Base-by-base conservation (phyloP, 1,140 invertebrate genomes). In the Bombus difficillimus region DNA sequence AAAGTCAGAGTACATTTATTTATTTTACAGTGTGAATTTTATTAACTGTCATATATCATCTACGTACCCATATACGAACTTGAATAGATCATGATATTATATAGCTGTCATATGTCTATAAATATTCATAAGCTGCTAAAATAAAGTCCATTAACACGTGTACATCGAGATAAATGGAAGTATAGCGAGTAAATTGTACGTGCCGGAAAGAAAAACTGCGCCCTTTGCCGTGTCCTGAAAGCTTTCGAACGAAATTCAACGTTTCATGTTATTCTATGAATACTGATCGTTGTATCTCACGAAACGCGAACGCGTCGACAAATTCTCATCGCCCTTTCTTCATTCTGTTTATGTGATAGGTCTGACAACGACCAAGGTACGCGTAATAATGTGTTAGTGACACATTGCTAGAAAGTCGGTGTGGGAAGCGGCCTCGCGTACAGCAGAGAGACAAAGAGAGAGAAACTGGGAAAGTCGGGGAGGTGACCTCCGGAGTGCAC, bases 401-500 rank as follows among this genome's bases (percentile, higher is more conserved):
- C 41, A 59, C 37, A 41, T 41, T 43, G 34, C 74, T 25, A n/a
- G 64, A 32, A 78, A 69, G 64, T 83, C 62, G 43, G 69, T 34
- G 72, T 47, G 37, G 12, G n/a, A 34, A 53, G 71, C 12, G 25
- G 1, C 13, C 18, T 39, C 64, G 9, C n/a, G 22, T 28, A 57
- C 13, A 1, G 13, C 18, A 9, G 34, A 1, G 62, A 68, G n/a
- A 22, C 28, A 28, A 13, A 32, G 57, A 28, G 43, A 15, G 32
- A 39, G 12, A 39, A 43, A 37, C 59, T 47, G 68, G 32, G 57
- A 81, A 81, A 88, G 83, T 86, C 79, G 83, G 86, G 86, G 83
- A 76, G 82, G 72, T 81, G 71, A 32, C 86, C 89, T 64, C 86
- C 18, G 73, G 76, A 64, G 83, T 80, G 82, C 82, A 68, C 81